Evolutionary conservation across 2,888 invertebrate species (phyloP), one percentile per base, ranked within the genome.

Genomic region (Andrena camellia): DNA sequence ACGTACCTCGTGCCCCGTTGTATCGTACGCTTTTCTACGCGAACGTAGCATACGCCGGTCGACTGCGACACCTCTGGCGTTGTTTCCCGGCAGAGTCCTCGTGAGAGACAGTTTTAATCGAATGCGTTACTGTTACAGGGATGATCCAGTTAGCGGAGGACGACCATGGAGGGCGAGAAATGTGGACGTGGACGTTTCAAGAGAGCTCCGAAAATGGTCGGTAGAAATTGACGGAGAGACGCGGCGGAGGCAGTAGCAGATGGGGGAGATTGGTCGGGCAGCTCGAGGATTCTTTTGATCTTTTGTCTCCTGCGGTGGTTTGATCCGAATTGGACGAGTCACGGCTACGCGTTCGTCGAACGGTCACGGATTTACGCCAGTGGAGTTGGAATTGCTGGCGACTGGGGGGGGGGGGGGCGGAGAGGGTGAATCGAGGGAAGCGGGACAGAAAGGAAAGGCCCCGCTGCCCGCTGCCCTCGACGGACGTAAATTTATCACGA

Each of bases 401-500:
- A 74, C 76, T 74, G 66, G 87, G 59, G 73, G 59, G 71, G 64
- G 66, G 87, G 59, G 73, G 59, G 71, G 64, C 76, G 78, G 78
- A 68, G 74, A 76, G 88, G 81, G 66, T 84, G 86, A 89, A 90
- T 90, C 90, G 86, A 88, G 87, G 86, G 86, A 90, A 86, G 81
- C 84, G 70, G 60, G 66, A 69, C 64, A 54, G 68, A 76, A 64
- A 78, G 69, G 68, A 76, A 64, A 78, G 69, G 81, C 59, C 66
- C 82, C 81, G 86, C 80, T 81, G 84, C 66, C 83, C 81, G 86
- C 79, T 81, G 84, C 79, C 79, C 78, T 82, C 78, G 68, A 75
- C 82, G 88, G 89, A 91, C 88, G 89, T 90, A 90, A 91, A 93
- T 92, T 92, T 90, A 92, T 92, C 91, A 88, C 88, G 89, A 90